Evolutionary conservation across 2,113 vertebrate species (phyloP).

Genomic region (Malurus cyaneus): DNA sequence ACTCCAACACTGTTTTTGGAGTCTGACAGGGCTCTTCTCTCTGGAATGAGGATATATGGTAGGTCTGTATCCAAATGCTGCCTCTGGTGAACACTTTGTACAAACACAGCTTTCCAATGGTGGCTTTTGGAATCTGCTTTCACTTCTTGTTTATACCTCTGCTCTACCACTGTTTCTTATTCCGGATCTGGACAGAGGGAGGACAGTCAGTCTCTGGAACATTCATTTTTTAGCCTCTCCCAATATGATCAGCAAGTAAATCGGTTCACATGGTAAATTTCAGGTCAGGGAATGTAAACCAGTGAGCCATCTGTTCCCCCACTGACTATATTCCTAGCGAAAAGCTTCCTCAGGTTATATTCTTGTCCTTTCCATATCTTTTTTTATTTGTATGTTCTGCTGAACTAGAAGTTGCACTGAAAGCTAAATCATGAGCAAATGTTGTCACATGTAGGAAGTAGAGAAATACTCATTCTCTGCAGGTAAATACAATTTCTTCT

Average conservation of each 20-base stretch:
- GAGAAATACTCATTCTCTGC: not conserved
- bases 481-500: not conserved
- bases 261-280: not conserved
- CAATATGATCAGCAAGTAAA: not conserved
- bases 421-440: not conserved
- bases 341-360: not conserved
- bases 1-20: not conserved
- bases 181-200: not conserved
- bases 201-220: not conserved
- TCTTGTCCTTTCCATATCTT: not conserved
- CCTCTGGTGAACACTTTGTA: not conserved
- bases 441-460: not conserved
- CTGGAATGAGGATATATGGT: not conserved
- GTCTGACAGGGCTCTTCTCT: not conserved
- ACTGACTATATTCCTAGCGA: not conserved
- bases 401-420: not conserved
- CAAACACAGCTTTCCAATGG: not conserved
- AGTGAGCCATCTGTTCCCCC: not conserved
- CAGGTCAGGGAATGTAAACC: not conserved
- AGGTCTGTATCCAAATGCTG: not conserved
- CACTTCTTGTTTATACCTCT: not conserved
- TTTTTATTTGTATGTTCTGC: not conserved
- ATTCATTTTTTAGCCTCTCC: not conserved
- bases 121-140: not conserved
- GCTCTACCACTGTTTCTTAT: not conserved